Evolutionary conservation across 2,888 invertebrate genomes (phyloP), one percentile per base, ranked within the genome.

Genomic region (Sinelater perroti): DNA sequence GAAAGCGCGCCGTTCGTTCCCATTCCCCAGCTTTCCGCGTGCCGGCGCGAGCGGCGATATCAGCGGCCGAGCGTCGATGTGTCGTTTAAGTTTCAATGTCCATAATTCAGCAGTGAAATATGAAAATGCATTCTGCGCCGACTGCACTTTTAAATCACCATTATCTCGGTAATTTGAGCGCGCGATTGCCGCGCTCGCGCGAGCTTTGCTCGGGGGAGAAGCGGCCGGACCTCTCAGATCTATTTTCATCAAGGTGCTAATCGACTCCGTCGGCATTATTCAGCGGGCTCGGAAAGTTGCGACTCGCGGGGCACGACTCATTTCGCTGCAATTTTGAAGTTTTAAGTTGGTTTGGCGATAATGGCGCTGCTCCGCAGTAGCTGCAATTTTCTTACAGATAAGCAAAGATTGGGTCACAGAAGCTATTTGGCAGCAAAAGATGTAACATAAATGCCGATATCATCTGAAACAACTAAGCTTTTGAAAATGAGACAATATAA

Each of bases 221-320:
- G 52, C 17, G 17, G 35, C 40, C 10, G 17, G 35, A 54, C 40
- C 17, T 42, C 16, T 55, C 26, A 55, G 55, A 55, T 55, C 55
- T 55, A 49, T 55, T 55, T 49, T 47, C 55, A 49, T 49, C 38
- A 55, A 47, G 55, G 40, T 47, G 47, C 42, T 55, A 55, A 55
- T 55, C 49, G 55, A 55, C 55, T 55, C 49, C 38, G 49, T 47
- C 33, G 30, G 28, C 47, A 55, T 55, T 30, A 55, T 55, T 55
- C 55, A 55, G 33, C 31, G 10, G 40, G 26, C 33, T 38, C 28
- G 28, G 49, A 55, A 40, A 46, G 45, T 54, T 47, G 17, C 16
- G 21, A 47, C 42, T 55, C 49, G 42, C 49, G 55, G 38, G 46
- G 33, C 47, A 11, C 35, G 45, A 40, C 31, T 49, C 40, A 42